Base-by-base conservation (phyloP, 2,113 vertebrate species). In the Setophaga petechia region DNA sequence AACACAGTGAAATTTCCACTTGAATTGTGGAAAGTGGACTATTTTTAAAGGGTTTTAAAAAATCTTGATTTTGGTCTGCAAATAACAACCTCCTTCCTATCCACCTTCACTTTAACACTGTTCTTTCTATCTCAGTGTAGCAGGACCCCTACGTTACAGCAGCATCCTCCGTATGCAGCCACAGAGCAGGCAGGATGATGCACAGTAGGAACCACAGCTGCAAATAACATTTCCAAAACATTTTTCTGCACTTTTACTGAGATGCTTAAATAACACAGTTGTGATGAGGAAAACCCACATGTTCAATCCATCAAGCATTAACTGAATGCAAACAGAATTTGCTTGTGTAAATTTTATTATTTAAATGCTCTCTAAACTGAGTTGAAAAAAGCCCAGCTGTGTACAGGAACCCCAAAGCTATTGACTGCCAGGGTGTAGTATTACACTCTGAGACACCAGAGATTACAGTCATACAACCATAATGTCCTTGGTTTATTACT, bases 211-310 rank as follows among this genome's bases (percentile, higher is more conserved):
- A 21, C 27, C 72, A 79, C 79, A 90, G 88, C 93, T 87, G 95
- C 69, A 78, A 87, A 84, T 5, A 62, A 72, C 31, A 28, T 68
- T 82, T 94, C 78, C 27, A 8, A 92, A 90, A 89, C 39, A 37
- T 73, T 96, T 93, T 90, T 61, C 44, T 92, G 52, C 61, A 68
- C 65, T 87, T 93, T 65, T 66, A 55, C 69, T 61, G 49, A 92
- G 85, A 92, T 66, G n/a, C 49, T 92, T 65, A 86, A 90, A 78
- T 57, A 74, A 86, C 54, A 79, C 25, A 6, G 22, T 39, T 30
- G 25, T 57, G 61, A 63, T 68, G 39, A 93, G 78, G 82, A 84
- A 86, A 93, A 61, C 9, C 33, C 65, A 75, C 2, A 3, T 37
- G 27, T 71, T 94, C 46, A 37, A 59, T 84, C 76, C 16, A 49